A percentile compares a stretch with the other conserved stretches of the same genome.
These are phyloP conservation scores for Ischnus inquisitorius DNA, from an alignment of 2,888 invertebrate species.

Conservation along the genomic window DNA sequence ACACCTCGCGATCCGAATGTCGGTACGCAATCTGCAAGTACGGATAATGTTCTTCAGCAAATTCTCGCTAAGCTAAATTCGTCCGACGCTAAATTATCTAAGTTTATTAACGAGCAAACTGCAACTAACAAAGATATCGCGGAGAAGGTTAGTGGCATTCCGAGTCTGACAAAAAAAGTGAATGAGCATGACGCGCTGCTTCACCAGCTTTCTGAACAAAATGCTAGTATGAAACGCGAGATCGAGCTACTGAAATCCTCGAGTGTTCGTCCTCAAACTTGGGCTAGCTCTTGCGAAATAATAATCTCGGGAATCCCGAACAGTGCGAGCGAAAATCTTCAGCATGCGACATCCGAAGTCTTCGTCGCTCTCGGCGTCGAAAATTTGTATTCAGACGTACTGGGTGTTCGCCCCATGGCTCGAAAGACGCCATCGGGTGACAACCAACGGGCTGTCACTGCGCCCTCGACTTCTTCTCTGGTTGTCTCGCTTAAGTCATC, in stretches of 20 bases:
- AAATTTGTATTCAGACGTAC: not conserved
- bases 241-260: not conserved
- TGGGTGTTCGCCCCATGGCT: not conserved
- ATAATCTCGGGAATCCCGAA: not conserved
- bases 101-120: not conserved
- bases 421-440: not conserved
- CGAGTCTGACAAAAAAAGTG: not conserved
- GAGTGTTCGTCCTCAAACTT: not conserved
- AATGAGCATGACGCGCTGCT: not conserved
- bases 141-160: not conserved
- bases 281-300: not conserved
- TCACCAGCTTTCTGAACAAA: constrained; percentile 4
- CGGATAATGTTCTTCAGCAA: not conserved
- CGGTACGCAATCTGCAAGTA: not conserved
- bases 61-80: not conserved
- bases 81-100: not conserved
- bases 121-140: not conserved
- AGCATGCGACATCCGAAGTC: not conserved
- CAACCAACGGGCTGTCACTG: too few species aligned
- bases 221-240: not conserved
- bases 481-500: not conserved
- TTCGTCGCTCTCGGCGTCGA: not conserved
- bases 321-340: not conserved
- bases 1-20: not conserved
- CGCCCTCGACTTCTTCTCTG: too few species aligned